Conservation (phyloP, 2,888 invertebrate genomes). For the Strigamia crassipes region DNA sequence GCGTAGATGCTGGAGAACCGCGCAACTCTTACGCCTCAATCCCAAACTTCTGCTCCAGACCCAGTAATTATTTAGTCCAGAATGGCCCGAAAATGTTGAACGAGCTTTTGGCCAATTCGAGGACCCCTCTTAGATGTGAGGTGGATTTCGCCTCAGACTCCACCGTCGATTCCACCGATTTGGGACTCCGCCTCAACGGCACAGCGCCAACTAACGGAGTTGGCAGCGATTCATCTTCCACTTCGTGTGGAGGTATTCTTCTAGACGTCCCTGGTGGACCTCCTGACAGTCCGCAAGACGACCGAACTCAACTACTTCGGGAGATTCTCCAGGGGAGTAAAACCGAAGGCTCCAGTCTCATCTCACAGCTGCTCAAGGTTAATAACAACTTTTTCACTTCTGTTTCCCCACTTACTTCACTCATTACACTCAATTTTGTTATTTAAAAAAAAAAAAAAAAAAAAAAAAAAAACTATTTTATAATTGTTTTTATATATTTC, state of each 20-base stretch:
- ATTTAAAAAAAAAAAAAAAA: not conserved
- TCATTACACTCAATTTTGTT: not conserved
- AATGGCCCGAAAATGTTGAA: slow-evolving; percentile 81
- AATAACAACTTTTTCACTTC: not conserved
- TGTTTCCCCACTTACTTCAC: not conserved
- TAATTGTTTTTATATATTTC: too few relatives aligned
- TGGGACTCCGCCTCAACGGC: slow-evolving; percentile 42
- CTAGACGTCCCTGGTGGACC: slow-evolving; percentile 28
- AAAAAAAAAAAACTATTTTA: not conserved
- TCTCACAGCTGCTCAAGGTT: slow-evolving; percentile 48
- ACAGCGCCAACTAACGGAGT: slow-evolving; percentile 19
- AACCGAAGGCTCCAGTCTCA: slow-evolving; percentile 60
- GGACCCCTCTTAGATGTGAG: slow-evolving; percentile 64
- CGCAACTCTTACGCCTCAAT: slow-evolving; percentile 88
- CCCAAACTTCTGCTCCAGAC: slow-evolving; percentile 57
- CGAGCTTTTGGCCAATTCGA: slow-evolving; percentile 80
- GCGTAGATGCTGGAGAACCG: slow-evolving; percentile 90
- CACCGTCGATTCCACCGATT: slow-evolving; percentile 46
- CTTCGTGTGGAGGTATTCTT: slow-evolving; percentile 19
- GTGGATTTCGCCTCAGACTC: slow-evolving; percentile 46
- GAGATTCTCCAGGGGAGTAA: slow-evolving; percentile 89
- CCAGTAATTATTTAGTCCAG: slow-evolving; percentile 46
- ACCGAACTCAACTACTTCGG: slow-evolving; percentile 73
- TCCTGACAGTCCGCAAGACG: slow-evolving; percentile 49
- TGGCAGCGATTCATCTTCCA: slow-evolving; percentile 39